phyloP scores from a whole-genome alignment of 2,113 vertebrate genomes.

The Vulpes lagopus region DNA sequence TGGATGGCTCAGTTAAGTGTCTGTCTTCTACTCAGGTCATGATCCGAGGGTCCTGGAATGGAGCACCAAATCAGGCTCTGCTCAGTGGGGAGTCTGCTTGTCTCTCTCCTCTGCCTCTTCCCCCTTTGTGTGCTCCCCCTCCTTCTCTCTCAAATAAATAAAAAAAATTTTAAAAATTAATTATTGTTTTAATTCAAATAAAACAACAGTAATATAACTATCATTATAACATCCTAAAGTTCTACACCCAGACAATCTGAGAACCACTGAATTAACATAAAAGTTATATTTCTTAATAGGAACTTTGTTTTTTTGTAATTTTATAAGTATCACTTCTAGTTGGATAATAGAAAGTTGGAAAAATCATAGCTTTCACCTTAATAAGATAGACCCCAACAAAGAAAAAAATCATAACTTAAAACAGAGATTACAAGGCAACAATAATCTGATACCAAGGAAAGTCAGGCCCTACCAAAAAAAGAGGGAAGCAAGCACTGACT shows the following conservation, averaged over 20 bases:
- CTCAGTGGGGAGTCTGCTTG: neutral
- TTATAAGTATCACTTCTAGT: neutral
- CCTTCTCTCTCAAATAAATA: neutral
- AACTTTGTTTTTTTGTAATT: slow-evolving; percentile 5
- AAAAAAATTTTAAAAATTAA: neutral
- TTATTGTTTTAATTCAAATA: neutral
- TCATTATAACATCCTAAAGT: neutral
- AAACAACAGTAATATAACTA: slow-evolving; percentile 23
- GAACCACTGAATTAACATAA: neutral
- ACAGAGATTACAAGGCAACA: neutral
- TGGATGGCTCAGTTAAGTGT: neutral
- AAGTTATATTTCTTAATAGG: neutral
- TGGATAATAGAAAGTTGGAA: neutral
- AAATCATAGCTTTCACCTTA: neutral
- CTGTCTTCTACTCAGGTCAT: neutral
- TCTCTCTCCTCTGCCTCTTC: neutral
- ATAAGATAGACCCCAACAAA: neutral
- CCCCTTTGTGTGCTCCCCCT: neutral
- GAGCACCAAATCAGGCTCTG: neutral
- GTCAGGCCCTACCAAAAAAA: neutral
- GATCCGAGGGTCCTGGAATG: neutral
- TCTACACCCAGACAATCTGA: neutral
- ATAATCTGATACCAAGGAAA: neutral
- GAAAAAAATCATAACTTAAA: slow-evolving; percentile 19
- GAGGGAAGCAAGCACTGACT: neutral